Evolutionary conservation across 2,113 vertebrate genomes (phyloP), one percentile per base, ranked within the genome.

Genomic region (Bubalus kerabau): DNA sequence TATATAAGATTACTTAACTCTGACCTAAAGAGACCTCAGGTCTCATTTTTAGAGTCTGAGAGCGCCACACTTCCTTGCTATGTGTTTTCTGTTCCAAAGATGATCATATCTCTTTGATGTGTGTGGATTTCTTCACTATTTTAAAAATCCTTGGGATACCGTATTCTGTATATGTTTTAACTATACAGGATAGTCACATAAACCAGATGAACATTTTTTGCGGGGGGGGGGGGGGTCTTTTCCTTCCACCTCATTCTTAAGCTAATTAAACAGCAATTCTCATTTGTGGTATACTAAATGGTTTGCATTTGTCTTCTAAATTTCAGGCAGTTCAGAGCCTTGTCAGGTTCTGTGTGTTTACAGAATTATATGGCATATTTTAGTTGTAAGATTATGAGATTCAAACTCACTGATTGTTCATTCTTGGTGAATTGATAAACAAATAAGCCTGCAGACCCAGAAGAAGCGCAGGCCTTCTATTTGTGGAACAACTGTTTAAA

Each of bases 291-390:
- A n/a, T 46, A 40, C 30, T 57, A 91, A 32, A 57, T 78, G n/a
- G 32, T 88, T 94, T 98, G 7, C 60, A 48, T 92, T 94, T 83
- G 43, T 87, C 52, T 93, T 80, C 19, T 76, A 14, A 40, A 97
- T 95, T 95, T 89, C 24, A 85, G 64, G 13, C 71, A 81, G 2
- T 52, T 90, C 60, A 84, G 28, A 85, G 62, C n/a, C 87, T 78
- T 78, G 78, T 86, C 74, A 93, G 43, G 48, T 87, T 93, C 26
- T 13, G 13, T 83, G 9, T 94, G 26, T 97, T 94, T 52, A 59
- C 6, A 95, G n/a, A 94, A 91, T 94, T 83, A 84, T n/a, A 8
- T 88, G 30, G 12, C 57, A 50, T 97, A 62, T 78, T 97, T 97
- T 94, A 91, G 60, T 95, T 95, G 11, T 59, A 74, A 93, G 56